These are phyloP conservation scores for Mesochorus sp. DNA, from an alignment of 2,888 invertebrate genomes.

Conservation along the genomic window DNA sequence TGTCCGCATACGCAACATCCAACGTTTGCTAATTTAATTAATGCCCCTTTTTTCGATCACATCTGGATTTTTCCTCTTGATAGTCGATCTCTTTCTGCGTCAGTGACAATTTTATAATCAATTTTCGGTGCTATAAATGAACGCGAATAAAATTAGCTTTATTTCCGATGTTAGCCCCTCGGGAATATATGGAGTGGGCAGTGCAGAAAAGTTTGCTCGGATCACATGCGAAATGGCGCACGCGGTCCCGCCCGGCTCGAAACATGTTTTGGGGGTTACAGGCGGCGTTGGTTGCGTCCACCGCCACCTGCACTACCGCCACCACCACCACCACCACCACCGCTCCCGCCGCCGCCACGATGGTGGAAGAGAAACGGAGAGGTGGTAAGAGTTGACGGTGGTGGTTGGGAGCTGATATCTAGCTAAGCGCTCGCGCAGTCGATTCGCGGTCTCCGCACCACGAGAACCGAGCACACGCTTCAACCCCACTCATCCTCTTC, in stretches of 20 bases:
- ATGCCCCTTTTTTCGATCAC: too few species aligned
- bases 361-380: slow-evolving; percentile 62
- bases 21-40: too few species aligned
- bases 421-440: slow-evolving; percentile 79
- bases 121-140: neutral
- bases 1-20: too few species aligned
- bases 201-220: too few species aligned
- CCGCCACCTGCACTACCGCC: slow-evolving; percentile 47
- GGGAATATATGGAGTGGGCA: too few species aligned
- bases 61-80: neutral
- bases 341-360: slow-evolving; percentile 44
- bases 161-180: too few species aligned
- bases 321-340: slow-evolving; percentile 51
- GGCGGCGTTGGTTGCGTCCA: slow-evolving; percentile 55
- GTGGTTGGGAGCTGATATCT: slow-evolving; percentile 76
- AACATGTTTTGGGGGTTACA: slow-evolving; percentile 49
- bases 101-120: neutral
- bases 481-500: slow-evolving; percentile 58
- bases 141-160: neutral
- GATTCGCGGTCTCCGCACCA: slow-evolving; percentile 76
- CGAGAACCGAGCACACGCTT: slow-evolving; percentile 71
- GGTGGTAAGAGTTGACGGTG: slow-evolving; percentile 73
- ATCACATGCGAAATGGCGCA: slow-evolving; percentile 40
- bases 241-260: slow-evolving; percentile 55
- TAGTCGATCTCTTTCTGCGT: neutral